Percentiles rank a stretch among this genome's conserved stretches.
These are phyloP conservation scores for Dione vanillae DNA, from an alignment of 2,888 invertebrate species.

Conservation along the genomic window DNA sequence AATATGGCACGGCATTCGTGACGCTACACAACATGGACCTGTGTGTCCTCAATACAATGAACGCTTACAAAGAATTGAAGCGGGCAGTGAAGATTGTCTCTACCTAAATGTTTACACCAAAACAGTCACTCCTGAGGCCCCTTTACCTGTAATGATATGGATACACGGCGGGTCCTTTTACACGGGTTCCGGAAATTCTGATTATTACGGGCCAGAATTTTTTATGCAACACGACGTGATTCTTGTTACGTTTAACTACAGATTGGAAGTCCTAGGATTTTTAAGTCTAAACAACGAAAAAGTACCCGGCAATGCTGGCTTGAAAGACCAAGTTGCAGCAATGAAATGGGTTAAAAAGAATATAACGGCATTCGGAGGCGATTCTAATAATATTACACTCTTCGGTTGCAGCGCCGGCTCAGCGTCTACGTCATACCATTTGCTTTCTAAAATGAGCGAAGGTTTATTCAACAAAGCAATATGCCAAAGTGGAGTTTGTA, in stretches of 20 bases:
- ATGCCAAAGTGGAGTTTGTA: constrained; percentile 78
- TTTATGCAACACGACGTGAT: constrained; percentile 72
- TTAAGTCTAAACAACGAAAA: constrained; percentile 75
- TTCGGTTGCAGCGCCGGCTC: constrained; percentile 81
- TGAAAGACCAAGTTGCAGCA: constrained; percentile 81
- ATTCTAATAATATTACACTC: constrained; percentile 71
- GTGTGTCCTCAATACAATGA: constrained; percentile 79
- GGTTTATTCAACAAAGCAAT: constrained; percentile 78
- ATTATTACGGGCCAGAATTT: constrained; percentile 79
- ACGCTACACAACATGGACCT: constrained; percentile 71
- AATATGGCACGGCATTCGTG: constrained; percentile 69
- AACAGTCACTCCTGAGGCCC: constrained; percentile 52
- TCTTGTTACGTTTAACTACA: constrained; percentile 78
- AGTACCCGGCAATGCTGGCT: constrained; percentile 78
- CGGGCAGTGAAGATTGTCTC: constrained; percentile 87
- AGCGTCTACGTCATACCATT: constrained; percentile 69
- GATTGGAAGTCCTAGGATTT: constrained; percentile 78
- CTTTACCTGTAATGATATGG: constrained; percentile 77
- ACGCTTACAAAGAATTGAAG: constrained; percentile 75
- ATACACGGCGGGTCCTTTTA: constrained; percentile 81
- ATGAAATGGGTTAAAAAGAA: constrained; percentile 77
- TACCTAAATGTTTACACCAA: constrained; percentile 87
- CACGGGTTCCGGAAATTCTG: constrained; percentile 78
- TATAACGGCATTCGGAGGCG: constrained; percentile 73
- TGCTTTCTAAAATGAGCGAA: constrained; percentile 72